Conservation (phyloP, 2,888 invertebrate genomes). For the Zonitis immaculata region DNA sequence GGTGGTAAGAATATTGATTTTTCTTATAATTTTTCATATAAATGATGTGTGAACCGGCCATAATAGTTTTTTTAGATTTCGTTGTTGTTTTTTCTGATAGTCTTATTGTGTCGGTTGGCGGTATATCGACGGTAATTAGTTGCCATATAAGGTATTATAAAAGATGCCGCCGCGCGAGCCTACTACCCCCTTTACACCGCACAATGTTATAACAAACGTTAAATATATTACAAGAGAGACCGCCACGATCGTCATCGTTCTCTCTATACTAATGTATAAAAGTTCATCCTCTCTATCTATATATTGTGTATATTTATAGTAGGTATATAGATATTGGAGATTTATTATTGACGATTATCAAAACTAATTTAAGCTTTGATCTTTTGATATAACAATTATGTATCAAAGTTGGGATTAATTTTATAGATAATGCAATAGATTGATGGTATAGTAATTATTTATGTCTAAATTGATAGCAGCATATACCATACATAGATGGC, state of each 20-base stretch:
- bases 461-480: not conserved
- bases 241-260: slow-evolving; percentile 38
- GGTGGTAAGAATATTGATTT: not conserved
- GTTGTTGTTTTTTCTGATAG: slow-evolving; percentile 24
- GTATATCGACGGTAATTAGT: slow-evolving; percentile 47
- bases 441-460: not conserved
- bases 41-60: slow-evolving; percentile 32
- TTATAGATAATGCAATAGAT: not conserved
- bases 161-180: slow-evolving; percentile 46
- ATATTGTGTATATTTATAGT: too few relatives aligned
- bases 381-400: slow-evolving; percentile 37
- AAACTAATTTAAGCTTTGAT: slow-evolving; percentile 41
- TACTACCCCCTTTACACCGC: slow-evolving; percentile 30
- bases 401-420: slow-evolving; percentile 11
- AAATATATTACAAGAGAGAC: slow-evolving; percentile 22
- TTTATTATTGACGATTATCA: slow-evolving; percentile 43
- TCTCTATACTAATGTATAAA: too few relatives aligned
- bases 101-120: slow-evolving; percentile 44
- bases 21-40: not conserved
- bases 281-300: too few relatives aligned
- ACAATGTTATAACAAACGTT: slow-evolving; percentile 34
- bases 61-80: slow-evolving; percentile 19
- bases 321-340: slow-evolving; percentile 31
- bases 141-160: slow-evolving; percentile 47
- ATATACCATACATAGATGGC: not conserved